Evolutionary conservation across 2,113 vertebrate species (phyloP), one percentile per base, ranked within the genome.

Genomic region (Corythaixoides concolor): DNA sequence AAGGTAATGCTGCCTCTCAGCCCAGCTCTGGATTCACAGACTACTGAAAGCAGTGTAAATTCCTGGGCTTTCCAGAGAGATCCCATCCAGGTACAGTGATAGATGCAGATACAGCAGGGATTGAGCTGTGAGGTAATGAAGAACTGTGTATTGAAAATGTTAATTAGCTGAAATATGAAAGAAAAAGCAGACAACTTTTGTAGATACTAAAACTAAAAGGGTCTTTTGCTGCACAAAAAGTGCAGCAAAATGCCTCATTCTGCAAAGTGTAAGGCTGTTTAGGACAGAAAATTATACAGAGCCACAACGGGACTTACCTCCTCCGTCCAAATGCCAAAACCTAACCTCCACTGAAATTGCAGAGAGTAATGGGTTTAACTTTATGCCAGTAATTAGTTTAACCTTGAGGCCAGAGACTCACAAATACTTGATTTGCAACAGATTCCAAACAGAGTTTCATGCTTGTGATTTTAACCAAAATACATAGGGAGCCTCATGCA

Each of bases 51-150:
- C 13, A 41, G 2, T 6, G 4, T 4, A 69, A 67, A 10, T 12
- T 75, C n/a, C 39, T 35, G 17, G 43, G 41, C 12, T 53, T 88
- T 82, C 19, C 37, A 52, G 24, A 63, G 30, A 52, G 19, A 3
- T 72, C 17, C 6, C 14, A 28, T 27, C 15, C 12, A 22, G 11
- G 18, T n/a, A 55, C 11, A 32, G 16, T 17, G 32, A 9, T 20
- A 64, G 49, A 22, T 6, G 4, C 3, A 60, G 43, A 35, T 21
- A 10, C 0, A 0, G 12, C 45, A 58, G 55, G 18, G 28, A 15
- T 4, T 39, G 55, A 64, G 12, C 27, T 77, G 8, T 66, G 50
- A 56, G 6, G 8, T 58, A 49, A 35, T 12, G 26, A 85, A 72
- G 43, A 68, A 21, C 2, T 68, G 22, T 32, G 35, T 11, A 66